These are phyloP conservation scores for Montipora foliosa DNA, from an alignment of 64 coral and sea anemone species.

Conservation along the genomic window DNA sequence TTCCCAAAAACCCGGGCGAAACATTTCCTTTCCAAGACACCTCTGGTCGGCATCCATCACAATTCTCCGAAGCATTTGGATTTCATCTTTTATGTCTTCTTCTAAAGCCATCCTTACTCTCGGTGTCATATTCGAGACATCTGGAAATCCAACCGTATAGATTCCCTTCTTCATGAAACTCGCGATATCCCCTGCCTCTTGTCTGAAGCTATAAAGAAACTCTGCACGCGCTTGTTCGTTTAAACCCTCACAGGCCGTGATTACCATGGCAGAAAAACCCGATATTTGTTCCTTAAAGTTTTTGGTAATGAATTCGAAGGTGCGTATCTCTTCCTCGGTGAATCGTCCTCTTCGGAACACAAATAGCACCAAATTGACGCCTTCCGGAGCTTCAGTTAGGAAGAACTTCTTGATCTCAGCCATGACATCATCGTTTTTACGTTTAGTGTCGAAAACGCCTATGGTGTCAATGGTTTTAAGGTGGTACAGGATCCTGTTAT, in stretches of 20 bases:
- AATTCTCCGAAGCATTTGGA: neutral
- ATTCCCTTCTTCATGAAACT: slow-evolving; percentile 48
- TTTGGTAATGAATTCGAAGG: neutral
- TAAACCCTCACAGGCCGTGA: neutral
- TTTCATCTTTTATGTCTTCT: neutral
- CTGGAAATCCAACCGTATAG: slow-evolving; percentile 21
- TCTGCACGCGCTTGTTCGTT: neutral
- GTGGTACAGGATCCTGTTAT: neutral
- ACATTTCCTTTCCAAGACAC: neutral
- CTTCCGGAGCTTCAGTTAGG: neutral
- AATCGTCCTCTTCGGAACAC: slow-evolving; percentile 7
- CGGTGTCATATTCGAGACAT: neutral
- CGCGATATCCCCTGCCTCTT: neutral
- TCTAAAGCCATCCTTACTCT: neutral
- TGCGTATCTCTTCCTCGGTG: slow-evolving; percentile 14
- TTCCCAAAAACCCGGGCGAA: neutral
- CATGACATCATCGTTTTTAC: neutral
- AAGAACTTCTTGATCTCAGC: neutral
- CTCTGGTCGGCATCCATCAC: neutral
- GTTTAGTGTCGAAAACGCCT: neutral
- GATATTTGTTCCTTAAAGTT: slow-evolving; percentile 1
- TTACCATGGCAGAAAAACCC: neutral
- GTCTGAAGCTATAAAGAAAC: neutral
- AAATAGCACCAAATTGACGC: slow-evolving; percentile 33
- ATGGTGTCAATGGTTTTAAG: slow-evolving; percentile 31